Evolutionary conservation across 2,113 vertebrate species (phyloP), one percentile per base, ranked within the genome.

Genomic region (Austrofundulus limnaeus): DNA sequence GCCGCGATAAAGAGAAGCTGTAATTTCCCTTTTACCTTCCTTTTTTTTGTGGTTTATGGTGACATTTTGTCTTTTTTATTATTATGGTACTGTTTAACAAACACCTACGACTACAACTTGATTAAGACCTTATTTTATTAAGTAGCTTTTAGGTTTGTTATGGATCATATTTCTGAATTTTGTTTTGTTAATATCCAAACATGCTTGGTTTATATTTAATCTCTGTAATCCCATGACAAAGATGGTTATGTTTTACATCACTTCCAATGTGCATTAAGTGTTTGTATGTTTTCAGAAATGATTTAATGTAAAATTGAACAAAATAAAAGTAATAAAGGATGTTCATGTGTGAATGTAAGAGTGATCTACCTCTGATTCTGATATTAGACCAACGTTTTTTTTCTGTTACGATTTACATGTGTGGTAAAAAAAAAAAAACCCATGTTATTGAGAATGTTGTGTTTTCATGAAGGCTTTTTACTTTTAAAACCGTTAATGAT

Each of bases 1-100:
- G 71, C 82, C 80, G 1, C 2, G 2, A 47, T 11, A 2, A 60
- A 20, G 15, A 42, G 11, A 25, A 10, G 12, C 28, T 37, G n/a
- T 37, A 11, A 4, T 45, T 45, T 34, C 10, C 31, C 50, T 34
- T 16, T 3, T 11, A 1, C 11, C 5, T 45, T 53, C 17, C 28
- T 34, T 28, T 7, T n/a, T 17, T 51, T 28, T 24, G 2, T n/a
- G 24, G 31, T 34, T 52, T 52, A 12, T n/a, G 17, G 25, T 52
- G 0, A 28, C 25, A 4, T 28, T 28, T 28, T 28, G 3, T 28
- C 7, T 28, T 28, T 28, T 28, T 28, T 28, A 4, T 28, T 28
- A 4, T 28, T 28, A 28, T 4, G 7, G 3, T 7, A 28, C 25
- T n/a, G n/a, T n/a, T n/a, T n/a, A n/a, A n/a, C n/a, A n/a, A n/a